Evolutionary conservation across 2,888 invertebrate species (phyloP).

Genomic region (Chrysolina haemoptera): DNA sequence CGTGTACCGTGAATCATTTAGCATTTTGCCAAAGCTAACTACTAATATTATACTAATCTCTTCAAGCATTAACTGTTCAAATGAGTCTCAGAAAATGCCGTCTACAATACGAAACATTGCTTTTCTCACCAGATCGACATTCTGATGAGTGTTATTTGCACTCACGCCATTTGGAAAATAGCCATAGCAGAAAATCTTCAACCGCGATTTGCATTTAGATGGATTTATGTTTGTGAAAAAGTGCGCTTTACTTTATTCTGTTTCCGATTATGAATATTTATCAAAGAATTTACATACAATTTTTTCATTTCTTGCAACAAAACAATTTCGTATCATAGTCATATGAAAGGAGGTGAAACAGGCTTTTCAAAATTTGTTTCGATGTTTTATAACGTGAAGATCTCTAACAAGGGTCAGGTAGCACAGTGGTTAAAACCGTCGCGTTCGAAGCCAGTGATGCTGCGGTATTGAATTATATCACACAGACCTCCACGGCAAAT

Average conservation of each 20-base stretch:
- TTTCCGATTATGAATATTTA: conserved; percentile 27
- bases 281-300: conserved; percentile 15
- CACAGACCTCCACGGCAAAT: no score
- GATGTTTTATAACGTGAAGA: no score
- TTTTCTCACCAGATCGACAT: conserved; percentile 6
- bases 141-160: conserved; percentile 12
- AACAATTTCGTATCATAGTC: not conserved
- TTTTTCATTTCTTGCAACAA: not conserved
- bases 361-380: no score
- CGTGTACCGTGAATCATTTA: conserved; percentile 23
- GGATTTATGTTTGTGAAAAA: conserved; percentile 21
- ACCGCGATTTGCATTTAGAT: conserved; percentile 30
- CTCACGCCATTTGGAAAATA: not conserved
- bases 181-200: conserved; percentile 1
- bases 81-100: conserved; percentile 9
- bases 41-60: conserved; percentile 15
- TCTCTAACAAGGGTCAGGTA: no score
- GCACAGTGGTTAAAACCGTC: no score
- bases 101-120: not conserved
- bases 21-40: conserved; percentile 28
- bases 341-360: no score
- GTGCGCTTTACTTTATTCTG: conserved; percentile 4
- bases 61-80: not conserved
- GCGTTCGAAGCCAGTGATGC: no score
- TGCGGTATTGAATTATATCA: no score